Evolutionary conservation across 92 coral and sea anemone species (phyloP).

Genomic region (Micromussa lordhowensis): DNA sequence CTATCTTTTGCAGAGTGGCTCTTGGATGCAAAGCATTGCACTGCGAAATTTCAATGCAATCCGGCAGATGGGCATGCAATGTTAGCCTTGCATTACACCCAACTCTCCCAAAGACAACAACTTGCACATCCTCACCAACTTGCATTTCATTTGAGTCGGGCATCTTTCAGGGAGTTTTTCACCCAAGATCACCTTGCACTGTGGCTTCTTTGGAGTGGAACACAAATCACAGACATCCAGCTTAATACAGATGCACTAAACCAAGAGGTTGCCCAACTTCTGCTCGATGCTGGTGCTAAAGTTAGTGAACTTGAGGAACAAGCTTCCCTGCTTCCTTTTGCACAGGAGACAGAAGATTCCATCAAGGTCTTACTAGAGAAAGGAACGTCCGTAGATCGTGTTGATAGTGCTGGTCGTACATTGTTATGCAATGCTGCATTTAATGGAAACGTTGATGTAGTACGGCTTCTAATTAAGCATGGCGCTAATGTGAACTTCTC

Average conservation of each 20-base stretch:
- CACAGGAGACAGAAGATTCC: slow-evolving; percentile 81
- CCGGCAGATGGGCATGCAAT: slow-evolving; percentile 98
- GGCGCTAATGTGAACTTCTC: slow-evolving; percentile 96
- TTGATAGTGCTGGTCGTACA: slow-evolving; percentile 89
- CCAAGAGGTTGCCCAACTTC: slow-evolving; percentile 79
- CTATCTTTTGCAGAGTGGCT: slow-evolving; percentile 98
- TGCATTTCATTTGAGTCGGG: slow-evolving; percentile 94
- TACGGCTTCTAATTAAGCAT: slow-evolving; percentile 85
- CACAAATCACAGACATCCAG: slow-evolving; percentile 75
- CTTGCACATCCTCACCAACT: slow-evolving; percentile 80
- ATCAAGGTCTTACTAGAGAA: slow-evolving; percentile 70
- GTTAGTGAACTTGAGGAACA: slow-evolving; percentile 56
- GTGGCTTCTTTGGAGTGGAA: slow-evolving; percentile 98
- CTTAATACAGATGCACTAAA: slow-evolving; percentile 70
- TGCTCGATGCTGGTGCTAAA: slow-evolving; percentile 83
- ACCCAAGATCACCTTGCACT: slow-evolving; percentile 84
- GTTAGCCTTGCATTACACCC: slow-evolving; percentile 91
- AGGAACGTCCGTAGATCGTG: slow-evolving; percentile 81
- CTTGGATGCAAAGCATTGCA: slow-evolving; percentile 94
- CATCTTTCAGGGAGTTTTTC: slow-evolving; percentile 75
- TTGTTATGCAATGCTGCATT: slow-evolving; percentile 91
- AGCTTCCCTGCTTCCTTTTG: slow-evolving; percentile 62
- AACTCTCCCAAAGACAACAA: slow-evolving; percentile 80
- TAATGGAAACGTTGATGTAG: slow-evolving; percentile 87
- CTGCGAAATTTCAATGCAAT: slow-evolving; percentile 87